Percentiles rank a stretch among this genome's conserved stretches.
phyloP scores from a whole-genome alignment of 2,888 invertebrate genomes.

The Drosophila nigricruria region DNA sequence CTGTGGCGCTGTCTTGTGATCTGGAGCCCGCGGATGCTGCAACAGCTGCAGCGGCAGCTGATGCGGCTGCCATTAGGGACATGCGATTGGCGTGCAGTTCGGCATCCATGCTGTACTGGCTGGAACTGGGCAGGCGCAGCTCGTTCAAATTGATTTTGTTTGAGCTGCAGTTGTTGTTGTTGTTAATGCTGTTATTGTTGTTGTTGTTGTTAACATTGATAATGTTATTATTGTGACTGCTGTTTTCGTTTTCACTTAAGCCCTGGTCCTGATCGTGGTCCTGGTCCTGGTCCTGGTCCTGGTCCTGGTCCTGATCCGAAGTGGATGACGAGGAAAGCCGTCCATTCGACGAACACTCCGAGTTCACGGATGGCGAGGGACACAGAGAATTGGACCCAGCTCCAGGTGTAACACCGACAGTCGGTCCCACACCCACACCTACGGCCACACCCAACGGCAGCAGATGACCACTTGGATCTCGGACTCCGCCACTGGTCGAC shows the following conservation, averaged over 20 bases:
- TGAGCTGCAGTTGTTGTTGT: constrained; percentile 86
- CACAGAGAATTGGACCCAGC: constrained; percentile 88
- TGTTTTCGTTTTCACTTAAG: constrained; percentile 87
- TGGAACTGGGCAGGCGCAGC: constrained; percentile 86
- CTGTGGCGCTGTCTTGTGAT: constrained; percentile 78
- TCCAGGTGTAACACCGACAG: constrained; percentile 47
- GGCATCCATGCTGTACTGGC: constrained; percentile 88
- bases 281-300: constrained; percentile 3
- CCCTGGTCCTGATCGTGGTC: constrained; percentile 73
- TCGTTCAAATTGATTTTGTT: constrained; percentile 87
- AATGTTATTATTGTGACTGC: constrained; percentile 86
- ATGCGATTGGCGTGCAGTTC: constrained; percentile 87
- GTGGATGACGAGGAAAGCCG: constrained; percentile 92
- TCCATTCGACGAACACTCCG: constrained; percentile 94
- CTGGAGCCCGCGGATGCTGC: constrained; percentile 67
- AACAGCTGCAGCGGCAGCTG: constrained; percentile 79
- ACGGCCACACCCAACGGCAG: constrained; percentile 47
- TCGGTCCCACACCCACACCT: background rate
- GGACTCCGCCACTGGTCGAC: constrained; percentile 48
- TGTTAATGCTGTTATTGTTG: constrained; percentile 84
- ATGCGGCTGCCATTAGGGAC: constrained; percentile 89
- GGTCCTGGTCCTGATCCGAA: constrained; percentile 89
- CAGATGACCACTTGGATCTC: constrained; percentile 43
- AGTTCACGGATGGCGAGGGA: constrained; percentile 94
- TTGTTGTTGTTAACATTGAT: constrained; percentile 85